Base-by-base conservation (phyloP, 2,888 invertebrate species). In the Brenthis hecate region DNA sequence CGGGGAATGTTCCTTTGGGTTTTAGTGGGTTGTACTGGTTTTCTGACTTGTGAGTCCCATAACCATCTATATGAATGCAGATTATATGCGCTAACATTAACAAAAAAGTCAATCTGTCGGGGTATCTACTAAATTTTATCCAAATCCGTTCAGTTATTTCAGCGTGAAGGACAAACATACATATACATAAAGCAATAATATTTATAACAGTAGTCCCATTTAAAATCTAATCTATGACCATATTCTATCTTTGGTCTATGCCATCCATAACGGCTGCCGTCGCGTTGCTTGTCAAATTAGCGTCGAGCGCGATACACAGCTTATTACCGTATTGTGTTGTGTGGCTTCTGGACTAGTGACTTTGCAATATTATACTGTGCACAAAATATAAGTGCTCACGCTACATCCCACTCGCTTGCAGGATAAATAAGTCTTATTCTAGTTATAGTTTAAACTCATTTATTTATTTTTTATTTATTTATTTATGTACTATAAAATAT, bases 241-340 rank as follows among this genome's bases (percentile, higher is more conserved):
- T 43, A 43, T 43, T 8, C 36, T 43, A 43, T 48, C 14, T 16
- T 23, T 66, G 23, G 60, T 66, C 66, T 67, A 48, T 64, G 51
- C 32, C 13, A 61, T 65, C 58, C 64, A 55, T 50, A 58, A 19
- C 58, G 63, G 56, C 66, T 63, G 62, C 57, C 70, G 66, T 58
- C 53, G 73, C 77, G 76, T 80, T 77, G 75, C 79, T 74, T 77
- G 81, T 82, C 81, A 81, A 80, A 82, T 82, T 81, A 82, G 77
- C 75, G 78, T 75, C 78, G 74, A 72, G 68, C 64, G 57, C 71
- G 69, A 69, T 73, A 65, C 61, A 68, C 68, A 55, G 65, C 69
- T 65, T 69, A 69, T 69, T 69, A 65, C 61, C 36, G 36, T 43
- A 43, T 43, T 43, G 64, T 60, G 61, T 62, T 54, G 51, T 62